Evolutionary conservation across 2,113 vertebrate genomes (phyloP), one percentile per base, ranked within the genome.

Genomic region (Narcine bancroftii): DNA sequence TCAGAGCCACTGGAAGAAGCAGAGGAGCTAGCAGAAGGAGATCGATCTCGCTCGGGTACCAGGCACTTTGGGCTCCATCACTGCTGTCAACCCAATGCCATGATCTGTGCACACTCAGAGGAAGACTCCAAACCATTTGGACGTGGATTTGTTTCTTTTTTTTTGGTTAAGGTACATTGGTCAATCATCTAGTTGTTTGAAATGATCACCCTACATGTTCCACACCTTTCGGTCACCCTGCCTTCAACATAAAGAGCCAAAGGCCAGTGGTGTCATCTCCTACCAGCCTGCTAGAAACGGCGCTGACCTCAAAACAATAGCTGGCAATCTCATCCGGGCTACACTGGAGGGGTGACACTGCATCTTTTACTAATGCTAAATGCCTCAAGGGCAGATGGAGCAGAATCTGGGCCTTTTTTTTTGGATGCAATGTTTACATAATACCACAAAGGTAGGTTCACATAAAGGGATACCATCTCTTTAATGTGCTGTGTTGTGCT

Each of bases 151-250:
- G 29, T 7, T 60, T 5, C 45, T 53, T 33, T 60, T n/a, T 85
- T 87, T 87, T 87, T 87, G 81, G 81, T 87, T 87, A 87, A 87
- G 81, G 81, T 87, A 87, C 29, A 87, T 87, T 60, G 81, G 81
- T 87, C 79, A 83, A 83, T 83, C 79, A 83, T 53, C 81, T 87
- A 56, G 81, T 87, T 56, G 33, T 60, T 85, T 87, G 33, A 87
- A 87, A 60, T 87, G n/a, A 87, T 39, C 81, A 60, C n/a, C 81
- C 56, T 56, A 60, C 53, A 60, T n/a, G 53, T 36, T 24, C 53
- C 33, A n/a, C 81, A 87, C 50, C 81, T 87, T 87, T 87, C 19
- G 53, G 53, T 87, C 45, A 50, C 79, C 79, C 24, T n/a, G n/a
- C 56, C 15, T 60, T 7, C 66, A n/a, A n/a, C n/a, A n/a, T n/a